A percentile compares a stretch with the other conserved stretches of the same genome.
These are phyloP conservation scores for Ormyrus nitidulus DNA, from an alignment of 2,888 invertebrate genomes.

Conservation along the genomic window DNA sequence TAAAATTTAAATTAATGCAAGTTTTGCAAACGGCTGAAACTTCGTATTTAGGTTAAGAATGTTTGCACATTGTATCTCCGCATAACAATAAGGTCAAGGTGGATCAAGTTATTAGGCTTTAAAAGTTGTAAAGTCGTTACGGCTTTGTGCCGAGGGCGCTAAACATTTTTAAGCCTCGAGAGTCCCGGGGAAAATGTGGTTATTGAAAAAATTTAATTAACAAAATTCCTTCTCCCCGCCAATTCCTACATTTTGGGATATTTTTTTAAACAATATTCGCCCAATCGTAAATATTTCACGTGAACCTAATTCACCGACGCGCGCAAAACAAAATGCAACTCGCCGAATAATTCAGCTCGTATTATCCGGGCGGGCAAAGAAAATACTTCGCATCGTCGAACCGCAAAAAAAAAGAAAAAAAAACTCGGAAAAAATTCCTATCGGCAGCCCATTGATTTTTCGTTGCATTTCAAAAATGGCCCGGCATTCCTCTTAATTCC, in stretches of 20 bases:
- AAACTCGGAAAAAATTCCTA: neutral
- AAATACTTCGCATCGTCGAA: slow-evolving; percentile 13
- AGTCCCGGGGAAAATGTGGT: no score
- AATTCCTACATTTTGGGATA: neutral
- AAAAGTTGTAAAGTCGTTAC: no score
- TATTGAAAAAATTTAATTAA: no score
- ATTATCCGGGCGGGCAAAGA: neutral
- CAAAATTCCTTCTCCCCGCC: neutral
- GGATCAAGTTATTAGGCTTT: no score
- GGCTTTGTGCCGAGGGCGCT: no score
- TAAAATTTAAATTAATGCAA: neutral
- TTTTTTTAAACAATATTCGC: slow-evolving; percentile 1
- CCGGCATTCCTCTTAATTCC: no score
- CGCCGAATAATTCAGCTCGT: neutral
- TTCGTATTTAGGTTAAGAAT: neutral
- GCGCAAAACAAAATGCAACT: neutral
- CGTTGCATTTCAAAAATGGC: no score
- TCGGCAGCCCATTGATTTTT: slow-evolving; percentile 13
- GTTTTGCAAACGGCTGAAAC: neutral
- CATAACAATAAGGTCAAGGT: neutral
- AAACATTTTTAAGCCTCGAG: no score
- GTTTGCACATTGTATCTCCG: neutral
- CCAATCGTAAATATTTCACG: neutral
- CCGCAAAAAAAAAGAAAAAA: neutral
- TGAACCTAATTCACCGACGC: neutral